Evolutionary conservation across 2,888 invertebrate species (phyloP).

Genomic region (Ferrisia virgata): DNA sequence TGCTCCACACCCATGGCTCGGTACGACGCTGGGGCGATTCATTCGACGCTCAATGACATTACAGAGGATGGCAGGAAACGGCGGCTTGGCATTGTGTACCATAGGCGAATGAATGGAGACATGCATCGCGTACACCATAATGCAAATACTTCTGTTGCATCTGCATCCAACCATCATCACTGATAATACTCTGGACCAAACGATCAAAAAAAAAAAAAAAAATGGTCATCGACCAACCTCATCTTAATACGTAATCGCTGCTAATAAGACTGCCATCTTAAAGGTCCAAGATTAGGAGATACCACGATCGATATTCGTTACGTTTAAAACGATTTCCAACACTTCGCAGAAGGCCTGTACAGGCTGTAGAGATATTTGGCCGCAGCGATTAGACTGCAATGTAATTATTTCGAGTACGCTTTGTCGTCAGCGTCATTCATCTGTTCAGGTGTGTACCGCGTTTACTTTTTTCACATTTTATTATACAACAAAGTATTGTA

Average conservation of each 20-base stretch:
- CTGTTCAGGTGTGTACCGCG: neutral
- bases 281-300: too few species aligned
- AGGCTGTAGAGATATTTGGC: neutral
- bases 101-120: too few species aligned
- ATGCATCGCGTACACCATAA: too few species aligned
- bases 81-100: neutral
- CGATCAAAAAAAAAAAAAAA: too few species aligned
- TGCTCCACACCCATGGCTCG: neutral
- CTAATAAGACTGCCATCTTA: too few species aligned
- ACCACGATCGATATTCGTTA: too few species aligned
- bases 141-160: too few species aligned
- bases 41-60: neutral
- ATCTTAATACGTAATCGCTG: too few species aligned
- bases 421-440: neutral
- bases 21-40: neutral
- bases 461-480: neutral
- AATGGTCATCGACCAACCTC: too few species aligned
- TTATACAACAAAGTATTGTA: neutral
- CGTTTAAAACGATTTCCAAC: too few species aligned
- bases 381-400: neutral
- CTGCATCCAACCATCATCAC: too few species aligned
- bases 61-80: neutral
- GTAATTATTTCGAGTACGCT: neutral
- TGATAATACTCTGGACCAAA: too few species aligned
- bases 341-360: neutral